Conservation (phyloP, 2,888 invertebrate species). For the Liposcelis brunnea region DNA sequence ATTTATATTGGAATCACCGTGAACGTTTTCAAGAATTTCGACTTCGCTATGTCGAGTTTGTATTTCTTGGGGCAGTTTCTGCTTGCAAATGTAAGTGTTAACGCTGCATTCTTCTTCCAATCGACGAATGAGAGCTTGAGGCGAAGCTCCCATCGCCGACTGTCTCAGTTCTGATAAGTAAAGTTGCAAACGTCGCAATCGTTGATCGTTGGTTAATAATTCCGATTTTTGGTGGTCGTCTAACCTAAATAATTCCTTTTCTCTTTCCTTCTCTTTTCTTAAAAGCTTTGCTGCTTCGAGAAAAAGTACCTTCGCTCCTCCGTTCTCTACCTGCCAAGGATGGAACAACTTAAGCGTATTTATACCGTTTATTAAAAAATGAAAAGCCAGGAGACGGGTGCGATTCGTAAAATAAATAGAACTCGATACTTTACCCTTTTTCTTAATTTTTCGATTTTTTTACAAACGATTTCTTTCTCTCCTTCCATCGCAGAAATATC, state of each 20-base stretch:
- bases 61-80: conserved; percentile 62
- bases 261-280: conserved; percentile 38
- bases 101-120: conserved; percentile 61
- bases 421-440: conserved; percentile 33
- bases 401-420: too few relatives aligned
- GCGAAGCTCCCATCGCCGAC: conserved; percentile 37
- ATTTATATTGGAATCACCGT: conserved; percentile 45
- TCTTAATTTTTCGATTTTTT: conserved; percentile 38
- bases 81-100: conserved; percentile 55
- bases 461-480: conserved; percentile 57
- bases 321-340: conserved; percentile 37
- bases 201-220: conserved; percentile 32
- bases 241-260: conserved; percentile 37
- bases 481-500: conserved; percentile 76
- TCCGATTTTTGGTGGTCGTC: conserved; percentile 36
- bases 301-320: conserved; percentile 45
- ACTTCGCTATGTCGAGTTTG: conserved; percentile 42
- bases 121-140: conserved; percentile 49
- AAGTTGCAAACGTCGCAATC: conserved; percentile 42
- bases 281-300: conserved; percentile 27
- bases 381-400: neutral
- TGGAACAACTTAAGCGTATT: neutral
- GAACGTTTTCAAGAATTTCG: conserved; percentile 48
- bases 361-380: too few relatives aligned
- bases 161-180: conserved; percentile 43